Evolutionary conservation across 2,113 vertebrate species (phyloP).

Genomic region (Myotis brandtii): DNA sequence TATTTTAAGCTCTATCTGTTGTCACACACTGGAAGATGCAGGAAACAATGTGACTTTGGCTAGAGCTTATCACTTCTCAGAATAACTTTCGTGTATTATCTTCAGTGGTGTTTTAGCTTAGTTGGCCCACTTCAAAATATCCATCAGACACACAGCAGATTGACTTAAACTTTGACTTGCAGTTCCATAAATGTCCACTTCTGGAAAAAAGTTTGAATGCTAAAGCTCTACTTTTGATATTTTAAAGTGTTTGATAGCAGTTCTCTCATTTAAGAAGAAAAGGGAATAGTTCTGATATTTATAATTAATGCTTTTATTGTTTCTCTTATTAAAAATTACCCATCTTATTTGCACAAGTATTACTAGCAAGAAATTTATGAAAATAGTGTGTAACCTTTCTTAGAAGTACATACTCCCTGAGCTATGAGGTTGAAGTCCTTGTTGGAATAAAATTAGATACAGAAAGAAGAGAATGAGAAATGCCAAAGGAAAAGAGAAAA

Average conservation of each 20-base stretch:
- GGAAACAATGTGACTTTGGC: slow-evolving; percentile 82
- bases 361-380: not conserved
- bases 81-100: slow-evolving; percentile 84
- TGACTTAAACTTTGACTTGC: slow-evolving; percentile 69
- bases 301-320: not conserved
- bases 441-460: slow-evolving; percentile 39
- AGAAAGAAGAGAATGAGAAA: slow-evolving; percentile 21
- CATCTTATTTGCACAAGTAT: not conserved
- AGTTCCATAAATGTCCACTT: slow-evolving; percentile 69
- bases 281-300: not conserved
- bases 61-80: slow-evolving; percentile 85
- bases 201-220: slow-evolving; percentile 70
- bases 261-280: not conserved
- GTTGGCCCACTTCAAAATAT: slow-evolving; percentile 73
- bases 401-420: not conserved
- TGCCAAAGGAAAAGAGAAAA: not conserved
- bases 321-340: slow-evolving; percentile 13
- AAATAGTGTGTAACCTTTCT: slow-evolving; percentile 18
- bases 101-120: slow-evolving; percentile 79
- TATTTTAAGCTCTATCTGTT: slow-evolving; percentile 81
- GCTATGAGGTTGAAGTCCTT: not conserved
- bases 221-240: slow-evolving; percentile 67
- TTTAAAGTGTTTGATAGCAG: not conserved
- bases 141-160: slow-evolving; percentile 66
- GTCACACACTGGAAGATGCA: slow-evolving; percentile 73